A percentile compares a stretch with the other conserved stretches of the same genome.
Conservation (phyloP, 2,888 invertebrate species). For the Pardosa pseudoannulata region DNA sequence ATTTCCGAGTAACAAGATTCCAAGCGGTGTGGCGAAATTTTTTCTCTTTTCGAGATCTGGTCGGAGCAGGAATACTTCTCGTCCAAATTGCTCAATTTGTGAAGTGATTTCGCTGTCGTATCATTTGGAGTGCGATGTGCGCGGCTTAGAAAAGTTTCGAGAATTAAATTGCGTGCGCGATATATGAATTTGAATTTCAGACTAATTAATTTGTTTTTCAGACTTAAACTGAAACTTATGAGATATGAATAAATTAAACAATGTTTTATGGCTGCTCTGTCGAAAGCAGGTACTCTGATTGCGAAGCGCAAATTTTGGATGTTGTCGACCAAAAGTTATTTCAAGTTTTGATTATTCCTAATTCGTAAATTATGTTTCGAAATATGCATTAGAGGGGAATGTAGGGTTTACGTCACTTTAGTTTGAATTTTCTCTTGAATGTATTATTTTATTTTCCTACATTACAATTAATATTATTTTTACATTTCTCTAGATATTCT, state of each 20-base stretch:
- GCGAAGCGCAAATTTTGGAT: no score
- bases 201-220: not conserved
- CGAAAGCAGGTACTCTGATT: no score
- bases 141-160: not conserved
- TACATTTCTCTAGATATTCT: no score
- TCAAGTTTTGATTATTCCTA: no score
- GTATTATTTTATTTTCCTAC: no score
- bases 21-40: conserved; percentile 7
- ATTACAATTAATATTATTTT: no score
- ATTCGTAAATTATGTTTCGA: no score
- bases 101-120: not conserved
- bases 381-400: no score
- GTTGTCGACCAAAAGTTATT: no score
- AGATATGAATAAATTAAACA: not conserved
- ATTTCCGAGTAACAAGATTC: conserved; percentile 31
- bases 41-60: not conserved
- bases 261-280: no score
- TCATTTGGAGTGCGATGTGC: not conserved
- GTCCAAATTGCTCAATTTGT: conserved; percentile 20
- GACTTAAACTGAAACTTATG: not conserved
- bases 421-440: no score
- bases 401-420: no score
- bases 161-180: not conserved
- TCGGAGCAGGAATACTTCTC: conserved; percentile 21
- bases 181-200: not conserved